Conservation (phyloP, 2,113 vertebrate species). For the Uropsilus gracilis region DNA sequence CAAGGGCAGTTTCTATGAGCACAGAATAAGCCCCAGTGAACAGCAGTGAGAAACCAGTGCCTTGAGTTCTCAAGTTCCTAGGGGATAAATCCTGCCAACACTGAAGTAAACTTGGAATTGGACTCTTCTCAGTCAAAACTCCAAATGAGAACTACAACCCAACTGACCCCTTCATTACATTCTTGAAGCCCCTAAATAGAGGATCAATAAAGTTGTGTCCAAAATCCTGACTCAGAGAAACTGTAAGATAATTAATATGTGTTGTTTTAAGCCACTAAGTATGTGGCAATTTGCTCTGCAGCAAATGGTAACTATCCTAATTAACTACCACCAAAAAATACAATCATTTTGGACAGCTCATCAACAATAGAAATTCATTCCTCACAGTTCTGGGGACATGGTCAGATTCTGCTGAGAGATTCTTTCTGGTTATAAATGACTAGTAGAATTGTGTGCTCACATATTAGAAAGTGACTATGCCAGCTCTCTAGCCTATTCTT, state of each 20-base stretch:
- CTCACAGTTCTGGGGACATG: not conserved
- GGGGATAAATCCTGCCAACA: not conserved
- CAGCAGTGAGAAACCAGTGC: not conserved
- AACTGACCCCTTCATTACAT: not conserved
- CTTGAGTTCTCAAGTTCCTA: not conserved
- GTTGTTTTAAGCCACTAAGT: not conserved
- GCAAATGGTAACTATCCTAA: not conserved
- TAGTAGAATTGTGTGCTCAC: not conserved
- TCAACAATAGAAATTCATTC: not conserved
- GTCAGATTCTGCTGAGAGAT: not conserved
- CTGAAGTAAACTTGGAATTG: not conserved
- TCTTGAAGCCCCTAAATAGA: not conserved
- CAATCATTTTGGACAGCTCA: not conserved
- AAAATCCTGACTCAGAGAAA: not conserved
- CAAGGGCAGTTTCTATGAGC: not conserved
- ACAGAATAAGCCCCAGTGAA: not conserved
- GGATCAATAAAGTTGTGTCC: not conserved
- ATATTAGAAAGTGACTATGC: not conserved
- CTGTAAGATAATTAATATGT: not conserved
- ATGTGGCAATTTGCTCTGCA: not conserved
- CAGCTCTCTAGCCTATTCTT: not conserved
- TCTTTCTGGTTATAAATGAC: fast-evolving
- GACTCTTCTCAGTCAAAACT: not conserved
- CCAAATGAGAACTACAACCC: not conserved
- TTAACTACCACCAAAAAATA: not conserved